Evolutionary conservation across 2,888 invertebrate species (phyloP), one percentile per base, ranked within the genome.

Genomic region (Abrostola triplasia): DNA sequence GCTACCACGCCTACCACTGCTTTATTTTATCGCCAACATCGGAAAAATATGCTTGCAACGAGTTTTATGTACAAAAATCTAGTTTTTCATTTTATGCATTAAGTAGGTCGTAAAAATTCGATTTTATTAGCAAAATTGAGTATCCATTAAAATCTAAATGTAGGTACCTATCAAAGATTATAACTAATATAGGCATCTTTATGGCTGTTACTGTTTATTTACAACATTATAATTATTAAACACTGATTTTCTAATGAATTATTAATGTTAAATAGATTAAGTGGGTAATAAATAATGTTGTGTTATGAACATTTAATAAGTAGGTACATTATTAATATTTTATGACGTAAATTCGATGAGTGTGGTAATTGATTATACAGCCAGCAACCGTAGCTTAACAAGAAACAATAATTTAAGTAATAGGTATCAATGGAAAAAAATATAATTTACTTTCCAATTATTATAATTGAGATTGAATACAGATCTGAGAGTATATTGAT

Each of bases 121-220:
- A 47, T 65, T 77, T 76, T 76, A 78, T 71, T 73, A 52, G 70
- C 59, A 63, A 74, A 77, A 61, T 47, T 50, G 53, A 67, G 67
- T 72, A 66, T 60, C 59, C 12, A 71, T 70, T 64, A 64, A 57
- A 64, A 59, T 9, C 10, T 36, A n/a, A 0, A n/a, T n/a, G 35
- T 53, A 9, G 11, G 36, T 51, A 55, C 50, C 44, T 56, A 69
- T 44, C 49, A 57, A 62, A 63, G 41, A 56, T 61, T 61, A 24
- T 47, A 47, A 47, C 10, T 12, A 48, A 62, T 62, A 61, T 47
- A 61, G 59, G 40, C 35, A 55, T 42, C 13, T 74, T 61, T 70
- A 59, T 13, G 36, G 6, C 5, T 40, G 35, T 24, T 12, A 8
- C 53, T 36, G 49, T 42, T 50, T 49, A 49, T 36, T 42, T 59